Base-by-base conservation (phyloP, 2,797 vertebrate genomes). In the Ciconia nigra region DNA sequence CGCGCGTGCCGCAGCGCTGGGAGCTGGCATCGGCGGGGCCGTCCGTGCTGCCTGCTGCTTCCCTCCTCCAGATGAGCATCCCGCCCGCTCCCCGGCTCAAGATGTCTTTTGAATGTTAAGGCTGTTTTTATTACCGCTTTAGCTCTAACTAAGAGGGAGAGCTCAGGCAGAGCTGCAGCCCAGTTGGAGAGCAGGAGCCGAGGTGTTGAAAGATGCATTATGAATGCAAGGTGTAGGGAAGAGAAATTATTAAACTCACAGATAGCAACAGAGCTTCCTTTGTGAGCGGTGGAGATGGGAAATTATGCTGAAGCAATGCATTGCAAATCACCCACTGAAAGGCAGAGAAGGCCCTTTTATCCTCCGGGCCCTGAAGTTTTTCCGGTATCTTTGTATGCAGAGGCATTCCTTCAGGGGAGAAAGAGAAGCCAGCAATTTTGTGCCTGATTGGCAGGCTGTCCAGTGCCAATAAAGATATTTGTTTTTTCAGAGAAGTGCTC, bases 361-460 rank as follows among this genome's bases (percentile, higher is more conserved):
- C 97, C 94, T 51, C 25, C 42, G 13, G 94, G 97, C 96, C 95
- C 69, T 59, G 83, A 96, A 97, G 96, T 97, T 97, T 95, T 95
- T 86, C 25, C 3, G 83, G 94, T 97, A 96, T 96, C 97, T 98
- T 98, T 98, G 98, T 98, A 97, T 97, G 96, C 98, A 97, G 95
- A 80, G 47, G 96, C 96, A 92, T 97, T 95, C 95, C 97, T 98
- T 96, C 91, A 84, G 97, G 97, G 96, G 96, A 96, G 96, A 91
- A 81, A 96, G 96, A 97, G 96, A 96, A 98, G 95, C 96, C 91
- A 84, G 97, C 97, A 97, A 98, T 98, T 98, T 97, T 31, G 89
- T 95, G 96, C 93, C 97, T 98, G 97, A 98, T 98, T 97, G 98
- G 97, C 97, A 98, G 97, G 93, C 97, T 98, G 97, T 98, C 98